Conservation (phyloP, 2,113 vertebrate species). For the Ameiurus melas region DNA sequence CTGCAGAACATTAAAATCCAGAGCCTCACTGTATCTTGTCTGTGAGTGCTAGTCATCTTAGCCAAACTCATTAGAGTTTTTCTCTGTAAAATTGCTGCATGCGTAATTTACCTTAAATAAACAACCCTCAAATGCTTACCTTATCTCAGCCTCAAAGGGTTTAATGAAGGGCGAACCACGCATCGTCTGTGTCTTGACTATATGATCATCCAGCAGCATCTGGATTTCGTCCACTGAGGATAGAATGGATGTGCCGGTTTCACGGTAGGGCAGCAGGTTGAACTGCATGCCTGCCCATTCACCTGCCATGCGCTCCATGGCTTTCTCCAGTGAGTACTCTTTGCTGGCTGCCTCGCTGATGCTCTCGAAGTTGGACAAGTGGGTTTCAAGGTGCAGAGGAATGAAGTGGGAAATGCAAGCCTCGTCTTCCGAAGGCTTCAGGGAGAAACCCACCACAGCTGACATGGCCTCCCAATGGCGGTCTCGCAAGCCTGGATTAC, state of each 20-base stretch:
- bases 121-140: slow-evolving; percentile 60
- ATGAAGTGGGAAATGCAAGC: slow-evolving; percentile 74
- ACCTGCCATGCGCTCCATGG: slow-evolving; percentile 81
- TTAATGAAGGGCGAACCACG: slow-evolving; percentile 84
- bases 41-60: not conserved
- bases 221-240: slow-evolving; percentile 84
- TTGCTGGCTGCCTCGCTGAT: slow-evolving; percentile 84
- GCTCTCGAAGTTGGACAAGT: slow-evolving; percentile 73
- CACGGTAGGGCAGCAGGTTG: slow-evolving; percentile 74
- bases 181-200: slow-evolving; percentile 88
- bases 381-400: slow-evolving; percentile 76
- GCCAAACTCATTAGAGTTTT: not conserved
- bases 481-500: slow-evolving; percentile 81
- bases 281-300: slow-evolving; percentile 83
- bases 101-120: not conserved
- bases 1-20: not conserved
- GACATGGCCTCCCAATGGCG: slow-evolving; percentile 85
- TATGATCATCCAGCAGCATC: slow-evolving; percentile 86
- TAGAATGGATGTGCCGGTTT: slow-evolving; percentile 81
- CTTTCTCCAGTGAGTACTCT: slow-evolving; percentile 82
- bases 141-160: slow-evolving; percentile 80
- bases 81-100: not conserved
- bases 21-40: not conserved
- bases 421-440: slow-evolving; percentile 71
- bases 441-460: slow-evolving; percentile 64